A percentile compares a stretch with the other conserved stretches of the same genome.
Evolutionary conservation across 1,140 invertebrate species (phyloP).

Genomic region (Orussus abietinus): DNA sequence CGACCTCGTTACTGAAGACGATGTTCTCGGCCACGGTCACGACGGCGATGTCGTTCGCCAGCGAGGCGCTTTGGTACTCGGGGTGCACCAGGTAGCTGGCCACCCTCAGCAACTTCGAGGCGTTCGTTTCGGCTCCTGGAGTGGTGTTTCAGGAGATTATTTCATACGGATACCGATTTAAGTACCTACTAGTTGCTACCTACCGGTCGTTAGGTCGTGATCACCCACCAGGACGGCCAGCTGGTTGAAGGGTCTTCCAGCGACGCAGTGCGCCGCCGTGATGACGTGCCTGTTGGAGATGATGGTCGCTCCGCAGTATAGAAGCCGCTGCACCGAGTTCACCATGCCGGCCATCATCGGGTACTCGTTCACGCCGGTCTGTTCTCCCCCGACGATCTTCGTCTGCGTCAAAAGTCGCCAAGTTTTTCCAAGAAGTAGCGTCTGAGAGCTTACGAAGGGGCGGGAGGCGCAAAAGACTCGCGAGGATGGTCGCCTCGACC

Average conservation of each 20-base stretch:
- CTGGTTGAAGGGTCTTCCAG: slow-evolving; percentile 9
- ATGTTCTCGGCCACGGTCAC: slow-evolving; percentile 52
- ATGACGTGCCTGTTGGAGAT: slow-evolving; percentile 60
- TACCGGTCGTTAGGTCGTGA: slow-evolving; percentile 44
- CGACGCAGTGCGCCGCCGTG: slow-evolving; percentile 68
- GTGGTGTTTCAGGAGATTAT: slow-evolving; percentile 14
- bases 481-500: no score
- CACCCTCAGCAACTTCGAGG: slow-evolving; percentile 31
- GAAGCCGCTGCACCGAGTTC: slow-evolving; percentile 29
- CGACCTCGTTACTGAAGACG: slow-evolving; percentile 53
- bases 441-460: no score
- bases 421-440: slow-evolving; percentile 5
- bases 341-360: slow-evolving; percentile 63
- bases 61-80: slow-evolving; percentile 34
- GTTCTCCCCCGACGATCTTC: slow-evolving; percentile 60
- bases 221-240: slow-evolving; percentile 57
- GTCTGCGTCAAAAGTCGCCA: no score
- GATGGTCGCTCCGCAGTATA: slow-evolving; percentile 66
- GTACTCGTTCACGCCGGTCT: slow-evolving; percentile 61
- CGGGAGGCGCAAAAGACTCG: no score
- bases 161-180: slow-evolving; percentile 2
- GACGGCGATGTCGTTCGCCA: slow-evolving; percentile 63
- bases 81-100: slow-evolving; percentile 39
- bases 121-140: slow-evolving; percentile 43
- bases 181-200: no score